These are phyloP conservation scores for Mnemiopsis leidyi DNA, from an alignment of 37 sponge, comb jelly and placozoan genomes.

Conservation along the genomic window DNA sequence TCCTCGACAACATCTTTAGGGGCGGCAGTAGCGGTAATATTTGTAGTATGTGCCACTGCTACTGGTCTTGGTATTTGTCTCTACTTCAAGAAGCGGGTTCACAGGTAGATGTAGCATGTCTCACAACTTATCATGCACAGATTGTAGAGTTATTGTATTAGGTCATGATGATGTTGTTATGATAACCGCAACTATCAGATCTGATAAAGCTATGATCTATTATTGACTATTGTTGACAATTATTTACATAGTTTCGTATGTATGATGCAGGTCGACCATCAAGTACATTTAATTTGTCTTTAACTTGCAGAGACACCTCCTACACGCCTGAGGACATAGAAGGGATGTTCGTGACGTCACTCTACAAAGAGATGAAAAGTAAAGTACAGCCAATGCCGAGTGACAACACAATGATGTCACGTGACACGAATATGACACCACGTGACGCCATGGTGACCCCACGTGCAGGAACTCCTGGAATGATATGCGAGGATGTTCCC, in stretches of 20 bases:
- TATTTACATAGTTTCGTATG: no score
- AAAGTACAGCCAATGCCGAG: not conserved
- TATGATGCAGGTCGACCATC: no score
- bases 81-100: slow-evolving; percentile 63
- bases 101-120: not conserved
- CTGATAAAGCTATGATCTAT: no score
- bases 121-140: no score
- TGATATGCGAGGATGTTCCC: not conserved
- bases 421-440: not conserved
- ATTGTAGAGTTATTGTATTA: no score
- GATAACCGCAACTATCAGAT: no score
- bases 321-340: slow-evolving; percentile 49
- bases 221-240: no score
- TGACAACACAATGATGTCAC: not conserved
- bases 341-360: slow-evolving; percentile 31
- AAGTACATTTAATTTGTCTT: no score
- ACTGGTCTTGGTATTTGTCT: slow-evolving; percentile 59
- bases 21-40: not conserved
- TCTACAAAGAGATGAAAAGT: slow-evolving; percentile 6
- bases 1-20: not conserved
- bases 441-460: not conserved
- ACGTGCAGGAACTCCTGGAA: not conserved
- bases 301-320: not conserved
- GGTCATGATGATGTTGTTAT: no score
- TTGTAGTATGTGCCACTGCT: slow-evolving; percentile 15